Base-by-base conservation (phyloP, 2,888 invertebrate genomes). In the Entomobrya multifasciata region DNA sequence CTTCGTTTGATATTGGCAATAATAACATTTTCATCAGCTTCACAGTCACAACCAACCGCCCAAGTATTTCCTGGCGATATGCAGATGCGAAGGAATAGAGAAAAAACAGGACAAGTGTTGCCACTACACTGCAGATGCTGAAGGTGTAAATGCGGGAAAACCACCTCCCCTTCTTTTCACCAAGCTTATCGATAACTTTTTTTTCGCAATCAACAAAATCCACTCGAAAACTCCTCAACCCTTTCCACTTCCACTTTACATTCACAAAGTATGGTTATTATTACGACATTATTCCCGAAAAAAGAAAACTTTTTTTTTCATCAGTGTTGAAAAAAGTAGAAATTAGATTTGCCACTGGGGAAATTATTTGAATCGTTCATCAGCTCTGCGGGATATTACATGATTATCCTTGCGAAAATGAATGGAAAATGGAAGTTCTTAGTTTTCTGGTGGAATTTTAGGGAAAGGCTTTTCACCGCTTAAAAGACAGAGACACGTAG, bases 281-380 rank as follows among this genome's bases (percentile, higher is more conserved):
- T 72, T 72, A 49, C 47, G 8, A 49, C 67, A 52, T 44, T 67
- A 79, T 17, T 49, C 25, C 47, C 22, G 49, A 11, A 36, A 25
- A 67, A 52, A 49, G 70, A 70, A 67, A 79, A 81, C 41, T 70
- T 70, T 79, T 41, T 81, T 27, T 17, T 5, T 22, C n/a, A 72
- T 15, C 3, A 27, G 62, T 30, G 65, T 22, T 17, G 13, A 47
- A 36, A 41, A 67, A 41, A 67, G 65, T 13, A 17, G 36, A 47
- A 65, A 41, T 81, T 67, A 70, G 70, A 81, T 52, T 70, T 41
- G 81, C 81, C 81, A 57, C 81, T 65, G 49, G 81, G 81, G 81
- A 81, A 81, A 81, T 81, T 81, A 81, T 47, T 76, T 57, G 76
- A 27, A 72, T 72, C 25, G 49, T 36, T 72, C 70, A 70, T 70